Evolutionary conservation across 2,113 vertebrate species (phyloP).

Genomic region (Arothron firmamentum): DNA sequence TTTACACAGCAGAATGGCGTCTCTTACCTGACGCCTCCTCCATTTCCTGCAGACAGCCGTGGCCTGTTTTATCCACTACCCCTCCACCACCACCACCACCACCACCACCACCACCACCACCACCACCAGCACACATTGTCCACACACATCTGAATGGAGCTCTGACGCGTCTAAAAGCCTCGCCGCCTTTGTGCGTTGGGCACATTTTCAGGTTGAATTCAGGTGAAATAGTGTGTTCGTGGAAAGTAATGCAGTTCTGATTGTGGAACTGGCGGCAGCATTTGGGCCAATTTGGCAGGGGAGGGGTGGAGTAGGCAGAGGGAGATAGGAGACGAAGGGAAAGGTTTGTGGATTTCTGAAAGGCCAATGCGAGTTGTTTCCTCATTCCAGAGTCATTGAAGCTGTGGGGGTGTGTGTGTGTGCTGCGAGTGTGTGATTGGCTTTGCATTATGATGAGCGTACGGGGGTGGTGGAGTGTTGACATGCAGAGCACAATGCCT

Average conservation of each 20-base stretch:
- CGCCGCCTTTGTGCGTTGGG: slow-evolving; percentile 37
- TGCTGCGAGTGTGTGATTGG: slow-evolving; percentile 29
- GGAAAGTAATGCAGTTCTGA: slow-evolving; percentile 49
- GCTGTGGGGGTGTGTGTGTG: slow-evolving; percentile 17
- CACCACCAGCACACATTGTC: slow-evolving; percentile 31
- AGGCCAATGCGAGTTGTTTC: slow-evolving; percentile 48
- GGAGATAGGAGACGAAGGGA: slow-evolving; percentile 26
- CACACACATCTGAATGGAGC: no score
- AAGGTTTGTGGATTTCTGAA: slow-evolving; percentile 33
- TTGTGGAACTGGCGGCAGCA: slow-evolving; percentile 25
- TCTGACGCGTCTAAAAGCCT: slow-evolving; percentile 6
- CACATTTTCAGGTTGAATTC: slow-evolving; percentile 43
- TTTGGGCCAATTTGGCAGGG: neutral
- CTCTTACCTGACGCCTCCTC: slow-evolving; percentile 21
- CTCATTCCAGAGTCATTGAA: slow-evolving; percentile 44
- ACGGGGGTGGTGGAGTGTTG: slow-evolving; percentile 58
- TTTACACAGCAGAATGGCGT: slow-evolving; percentile 49
- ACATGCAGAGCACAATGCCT: slow-evolving; percentile 64
- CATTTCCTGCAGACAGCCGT: slow-evolving; percentile 25
- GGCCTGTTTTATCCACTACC: slow-evolving; percentile 45
- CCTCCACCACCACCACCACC: slow-evolving; percentile 8
- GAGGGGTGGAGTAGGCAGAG: no score
- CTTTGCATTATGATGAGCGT: slow-evolving; percentile 63
- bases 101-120: no score
- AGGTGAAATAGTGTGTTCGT: slow-evolving; percentile 52